Evolutionary conservation across 2,113 vertebrate species (phyloP), one percentile per base, ranked within the genome.

Genomic region (Psettodes erumei): DNA sequence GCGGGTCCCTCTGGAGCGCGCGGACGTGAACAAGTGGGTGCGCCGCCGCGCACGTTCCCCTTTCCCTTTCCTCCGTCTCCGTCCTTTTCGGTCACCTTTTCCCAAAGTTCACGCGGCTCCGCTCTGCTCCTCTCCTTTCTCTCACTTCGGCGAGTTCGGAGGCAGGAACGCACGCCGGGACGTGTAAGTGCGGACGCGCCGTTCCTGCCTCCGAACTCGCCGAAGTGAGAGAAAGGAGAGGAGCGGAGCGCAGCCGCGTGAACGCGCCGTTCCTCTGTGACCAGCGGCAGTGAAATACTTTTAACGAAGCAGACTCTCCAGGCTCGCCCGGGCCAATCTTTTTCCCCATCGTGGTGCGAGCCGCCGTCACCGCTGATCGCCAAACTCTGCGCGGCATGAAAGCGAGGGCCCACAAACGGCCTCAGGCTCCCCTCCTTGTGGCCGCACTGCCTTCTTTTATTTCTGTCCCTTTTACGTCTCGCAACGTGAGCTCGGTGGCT

Each of bases 261-360:
- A n/a, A n/a, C n/a, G 86, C 83, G 43, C 66, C 70, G 60, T 76
- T 91, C 88, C 87, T 88, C 78, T 19, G 76, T 74, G 81, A 87
- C 84, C 59, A 62, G n/a, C n/a, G n/a, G n/a, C 87, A 48, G 83
- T 89, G 90, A 93, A 93, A 93, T 93, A 92, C 88, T 88, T 92
- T 92, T 88, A 92, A 88, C 90, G 91, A 92, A 93, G 88, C 88
- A 92, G 93, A 93, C 88, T 87, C 83, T 80, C 77, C n/a, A n/a
- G n/a, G 81, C 89, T 91, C 90, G 88, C 91, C 86, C 63, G 78
- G 87, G 92, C 91, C 90, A 91, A 90, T 91, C 82, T 89, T 77
- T n/a, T 84, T 66, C 37, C 60, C 67, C 56, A 61, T 87, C 76
- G 64, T 61, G 38, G 85, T 77, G 70, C 45, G 56, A 75, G 74